Evolutionary conservation across 2,888 invertebrate species (phyloP).

Genomic region (Parochlus steinenii): DNA sequence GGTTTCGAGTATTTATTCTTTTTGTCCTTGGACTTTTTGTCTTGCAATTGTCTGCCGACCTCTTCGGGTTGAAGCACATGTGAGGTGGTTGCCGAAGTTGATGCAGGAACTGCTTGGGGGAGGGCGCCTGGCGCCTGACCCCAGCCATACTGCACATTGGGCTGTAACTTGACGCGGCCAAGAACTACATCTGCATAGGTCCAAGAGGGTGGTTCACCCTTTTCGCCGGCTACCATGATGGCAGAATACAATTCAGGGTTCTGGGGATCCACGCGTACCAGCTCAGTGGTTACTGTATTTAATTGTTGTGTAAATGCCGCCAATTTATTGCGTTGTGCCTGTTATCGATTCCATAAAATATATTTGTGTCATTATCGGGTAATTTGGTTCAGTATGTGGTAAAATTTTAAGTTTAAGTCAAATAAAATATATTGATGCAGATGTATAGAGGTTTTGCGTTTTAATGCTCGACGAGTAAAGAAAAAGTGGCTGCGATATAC

Average conservation of each 20-base stretch:
- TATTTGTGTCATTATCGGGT: too few species aligned
- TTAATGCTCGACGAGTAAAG: too few species aligned
- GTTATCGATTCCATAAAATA: constrained; percentile 24
- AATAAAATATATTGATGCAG: too few species aligned
- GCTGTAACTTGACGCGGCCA: constrained; percentile 25
- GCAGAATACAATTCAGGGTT: constrained; percentile 9
- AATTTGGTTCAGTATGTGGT: constrained; percentile 5
- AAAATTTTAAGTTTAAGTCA: constrained; percentile 10
- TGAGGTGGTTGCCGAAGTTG: neutral
- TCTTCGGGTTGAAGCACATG: neutral
- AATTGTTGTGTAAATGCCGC: constrained; percentile 52
- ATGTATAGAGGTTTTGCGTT: too few species aligned
- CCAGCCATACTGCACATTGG: too few species aligned
- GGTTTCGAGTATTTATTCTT: too few species aligned
- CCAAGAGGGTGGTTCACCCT: constrained; percentile 27
- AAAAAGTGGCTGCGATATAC: constrained; percentile 5
- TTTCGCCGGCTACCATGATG: constrained; percentile 24
- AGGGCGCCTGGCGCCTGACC: too few species aligned
- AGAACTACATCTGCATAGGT: constrained; percentile 57
- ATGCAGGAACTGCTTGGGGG: neutral
- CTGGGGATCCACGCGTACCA: constrained; percentile 61
- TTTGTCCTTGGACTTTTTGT: too few species aligned
- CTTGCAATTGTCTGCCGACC: too few species aligned
- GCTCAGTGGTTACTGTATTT: constrained; percentile 51
- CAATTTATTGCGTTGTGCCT: constrained; percentile 45